Evolutionary conservation across 1,140 invertebrate species (phyloP).

Genomic region (Cotesia chilonis): DNA sequence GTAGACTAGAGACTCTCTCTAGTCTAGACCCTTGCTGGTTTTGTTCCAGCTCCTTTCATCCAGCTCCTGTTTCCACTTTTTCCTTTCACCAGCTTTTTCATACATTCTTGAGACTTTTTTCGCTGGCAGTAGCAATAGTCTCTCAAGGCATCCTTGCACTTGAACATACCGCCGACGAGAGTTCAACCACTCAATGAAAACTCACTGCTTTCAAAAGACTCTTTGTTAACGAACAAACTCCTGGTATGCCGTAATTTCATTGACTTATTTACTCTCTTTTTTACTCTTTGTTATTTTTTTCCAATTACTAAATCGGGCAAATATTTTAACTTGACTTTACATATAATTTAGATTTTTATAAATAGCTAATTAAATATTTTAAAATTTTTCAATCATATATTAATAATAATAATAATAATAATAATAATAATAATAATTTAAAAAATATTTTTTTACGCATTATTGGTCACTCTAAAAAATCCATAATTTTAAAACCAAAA

Average conservation of each 20-base stretch:
- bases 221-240: conserved; percentile 17
- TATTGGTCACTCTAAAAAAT: too few species aligned
- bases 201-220: conserved; percentile 7
- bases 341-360: too few species aligned
- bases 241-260: conserved; percentile 4
- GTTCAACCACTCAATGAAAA: conserved; percentile 29
- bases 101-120: not conserved
- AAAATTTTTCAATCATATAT: too few species aligned
- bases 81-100: not conserved
- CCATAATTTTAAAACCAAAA: too few species aligned
- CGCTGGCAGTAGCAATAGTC: not conserved
- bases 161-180: conserved; percentile 22
- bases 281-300: too few species aligned
- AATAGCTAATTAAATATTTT: too few species aligned
- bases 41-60: not conserved
- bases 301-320: too few species aligned
- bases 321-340: too few species aligned
- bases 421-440: too few species aligned
- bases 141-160: conserved; percentile 20
- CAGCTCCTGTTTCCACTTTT: not conserved
- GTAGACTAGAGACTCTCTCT: not conserved
- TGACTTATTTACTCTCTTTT: not conserved
- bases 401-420: too few species aligned
- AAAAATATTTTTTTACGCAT: too few species aligned
- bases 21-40: not conserved